These are phyloP conservation scores for Halichoeres trimaculatus DNA, from an alignment of 2,113 vertebrate species.

Conservation along the genomic window DNA sequence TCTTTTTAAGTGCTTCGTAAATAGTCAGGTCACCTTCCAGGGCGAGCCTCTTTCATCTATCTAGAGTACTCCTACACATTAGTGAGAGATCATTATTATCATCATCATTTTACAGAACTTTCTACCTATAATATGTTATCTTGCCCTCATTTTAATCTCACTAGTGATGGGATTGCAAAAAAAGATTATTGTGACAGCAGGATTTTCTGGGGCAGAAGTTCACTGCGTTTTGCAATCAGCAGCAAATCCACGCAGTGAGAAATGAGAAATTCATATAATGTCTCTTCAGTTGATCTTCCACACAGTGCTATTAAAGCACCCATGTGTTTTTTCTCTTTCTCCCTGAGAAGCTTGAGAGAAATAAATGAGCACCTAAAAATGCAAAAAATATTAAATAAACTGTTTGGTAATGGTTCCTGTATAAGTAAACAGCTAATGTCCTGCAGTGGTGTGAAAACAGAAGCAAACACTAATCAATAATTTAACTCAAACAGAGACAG, in stretches of 20 bases:
- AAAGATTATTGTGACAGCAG: constrained; percentile 62
- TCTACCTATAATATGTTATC: constrained; percentile 50
- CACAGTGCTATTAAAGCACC: constrained; percentile 25
- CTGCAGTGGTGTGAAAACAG: constrained; percentile 11
- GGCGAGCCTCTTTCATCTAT: constrained; percentile 3
- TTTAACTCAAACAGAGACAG: constrained; percentile 41
- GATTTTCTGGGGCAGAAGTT: constrained; percentile 53
- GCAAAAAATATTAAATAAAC: neutral
- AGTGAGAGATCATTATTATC: constrained; percentile 15
- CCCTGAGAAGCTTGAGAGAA: constrained; percentile 5
- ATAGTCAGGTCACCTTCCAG: neutral
- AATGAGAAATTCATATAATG: neutral
- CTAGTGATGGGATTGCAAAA: constrained; percentile 52
- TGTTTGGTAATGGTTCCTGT: neutral
- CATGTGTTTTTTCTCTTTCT: neutral
- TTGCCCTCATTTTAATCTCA: constrained; percentile 54
- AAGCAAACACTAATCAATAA: constrained; percentile 44
- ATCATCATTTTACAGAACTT: constrained; percentile 26
- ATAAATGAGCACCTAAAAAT: constrained; percentile 17
- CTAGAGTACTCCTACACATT: neutral
- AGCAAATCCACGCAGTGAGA: neutral
- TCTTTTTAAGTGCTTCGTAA: neutral
- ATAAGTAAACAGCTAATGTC: constrained; percentile 13
- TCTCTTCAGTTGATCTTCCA: constrained; percentile 5
- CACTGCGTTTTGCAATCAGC: constrained; percentile 24